phyloP scores from a whole-genome alignment of 2,888 invertebrate genomes.

The Leptura quadrifasciata region DNA sequence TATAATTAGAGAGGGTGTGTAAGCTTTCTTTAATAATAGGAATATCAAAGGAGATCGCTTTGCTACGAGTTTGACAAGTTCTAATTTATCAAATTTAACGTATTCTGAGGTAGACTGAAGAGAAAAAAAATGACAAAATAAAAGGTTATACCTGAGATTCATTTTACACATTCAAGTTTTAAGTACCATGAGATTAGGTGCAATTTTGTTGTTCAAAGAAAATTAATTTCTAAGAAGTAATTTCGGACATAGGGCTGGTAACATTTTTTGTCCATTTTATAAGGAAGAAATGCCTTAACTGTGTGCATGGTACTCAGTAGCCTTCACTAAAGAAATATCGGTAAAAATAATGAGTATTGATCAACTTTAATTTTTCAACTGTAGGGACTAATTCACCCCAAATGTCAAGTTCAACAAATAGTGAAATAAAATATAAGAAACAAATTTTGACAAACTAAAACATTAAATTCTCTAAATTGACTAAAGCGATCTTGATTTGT shows the following conservation, averaged over 20 bases:
- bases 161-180: neutral
- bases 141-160: conserved; percentile 19
- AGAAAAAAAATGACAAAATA: conserved; percentile 25
- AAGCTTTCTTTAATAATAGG: conserved; percentile 10
- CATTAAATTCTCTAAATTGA: too few species aligned
- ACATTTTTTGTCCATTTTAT: neutral
- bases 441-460: too few species aligned
- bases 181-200: conserved; percentile 20
- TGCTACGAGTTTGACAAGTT: neutral
- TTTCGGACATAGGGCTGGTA: neutral
- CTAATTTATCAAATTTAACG: conserved; percentile 15
- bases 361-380: too few species aligned
- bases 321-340: too few species aligned
- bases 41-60: neutral
- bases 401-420: too few species aligned
- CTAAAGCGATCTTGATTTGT: too few species aligned
- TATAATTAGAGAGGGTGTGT: neutral
- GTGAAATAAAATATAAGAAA: too few species aligned
- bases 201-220: conserved; percentile 16
- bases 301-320: too few species aligned
- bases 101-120: neutral
- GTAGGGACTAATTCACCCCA: too few species aligned
- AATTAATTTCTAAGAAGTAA: conserved; percentile 2
- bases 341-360: too few species aligned
- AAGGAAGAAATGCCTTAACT: too few species aligned